Evolutionary conservation across 2,797 vertebrate species (phyloP), one percentile per base, ranked within the genome.

Genomic region (Epinephelus malabaricus): DNA sequence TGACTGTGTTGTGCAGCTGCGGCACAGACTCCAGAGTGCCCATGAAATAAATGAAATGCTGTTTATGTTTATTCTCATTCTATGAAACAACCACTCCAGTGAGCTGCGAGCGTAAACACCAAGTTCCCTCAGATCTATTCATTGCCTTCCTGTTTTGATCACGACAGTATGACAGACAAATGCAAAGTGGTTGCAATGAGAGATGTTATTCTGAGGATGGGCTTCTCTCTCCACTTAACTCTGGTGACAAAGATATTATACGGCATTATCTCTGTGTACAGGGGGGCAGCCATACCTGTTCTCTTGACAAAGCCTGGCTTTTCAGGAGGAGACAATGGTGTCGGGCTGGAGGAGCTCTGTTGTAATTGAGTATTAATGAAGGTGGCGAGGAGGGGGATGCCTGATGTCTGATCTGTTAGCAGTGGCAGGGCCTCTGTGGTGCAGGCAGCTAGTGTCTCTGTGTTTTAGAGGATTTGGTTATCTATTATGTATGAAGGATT

Each of bases 401-500:
- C 87, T 88, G 85, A 82, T 85, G 93, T 91, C 87, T 92, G 90
- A 93, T 94, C 90, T 92, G 92, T 92, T 92, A 89, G 91, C 88
- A 79, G 72, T 88, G 81, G 86, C 89, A 83, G 86, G 90, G 76
- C 90, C 86, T 93, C 86, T 88, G 87, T 81, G 90, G 91, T 78
- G 86, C 86, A 87, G 81, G 82, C 83, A 86, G 87, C 87, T 85
- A 88, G 83, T 6, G 51, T 87, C 88, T 85, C 90, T 91, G 92
- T 95, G 94, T 95, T 95, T 95, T 94, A 94, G 89, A 94, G 92
- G 94, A 94, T 95, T 94, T 93, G 81, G 90, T 91, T 93, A 95
- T 95, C 94, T 94, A 95, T 96, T 95, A 96, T 96, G 94, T 92
- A 95, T 95, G 92, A 94, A 92, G 94, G 94, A 95, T 95, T 95